Base-by-base conservation (phyloP, 53 echinoderm and acorn worm genomes). In the Patiria pectinifera region DNA sequence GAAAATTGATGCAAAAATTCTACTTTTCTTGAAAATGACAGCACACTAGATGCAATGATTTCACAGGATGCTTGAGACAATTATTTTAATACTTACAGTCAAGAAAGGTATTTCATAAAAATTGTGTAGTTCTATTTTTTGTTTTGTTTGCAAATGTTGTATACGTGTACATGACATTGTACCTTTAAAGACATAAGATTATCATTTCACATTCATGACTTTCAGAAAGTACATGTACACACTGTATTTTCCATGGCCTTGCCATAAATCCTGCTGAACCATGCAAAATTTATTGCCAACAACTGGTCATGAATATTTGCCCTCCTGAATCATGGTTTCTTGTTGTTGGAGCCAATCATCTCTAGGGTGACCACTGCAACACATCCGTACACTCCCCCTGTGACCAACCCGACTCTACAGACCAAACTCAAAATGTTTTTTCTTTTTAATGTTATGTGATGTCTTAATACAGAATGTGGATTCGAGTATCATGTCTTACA, bases 261-360 rank as follows among this genome's bases (percentile, higher is more conserved):
- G 13, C 59, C 83, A 60, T 35, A 62, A 23, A 14, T 83, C 35
- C 11, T 11, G 9, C 35, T 44, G 19, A 23, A 25, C 63, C 83
- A 53, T 9, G 1, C 7, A 62, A 25, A 25, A 84, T 85, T 85
- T 45, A 85, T 69, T 11, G 21, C 0, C 69, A 66, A 85, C 85
- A 85, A 85, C 85, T 85, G 85, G 69, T 66, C 69, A 3, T 84
- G 45, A 74, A 47, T 77, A 26, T 46, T 45, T 25, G 10, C 4
- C 16, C 6, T 44, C 46, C 11, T 11, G 46, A 9, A 79, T 79
- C 46, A 48, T 23, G 8, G 24, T 74, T 24, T 1, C 74, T 21
- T 24, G 23, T 21, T 74, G 74, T 24, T 23, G 24, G 11, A 74
- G 23, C 70, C 70, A 70, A 5, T 13, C 70, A 16, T 74, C 74